Base-by-base conservation (phyloP, 1,140 invertebrate species). In the Dendrolimus kikuchii region DNA sequence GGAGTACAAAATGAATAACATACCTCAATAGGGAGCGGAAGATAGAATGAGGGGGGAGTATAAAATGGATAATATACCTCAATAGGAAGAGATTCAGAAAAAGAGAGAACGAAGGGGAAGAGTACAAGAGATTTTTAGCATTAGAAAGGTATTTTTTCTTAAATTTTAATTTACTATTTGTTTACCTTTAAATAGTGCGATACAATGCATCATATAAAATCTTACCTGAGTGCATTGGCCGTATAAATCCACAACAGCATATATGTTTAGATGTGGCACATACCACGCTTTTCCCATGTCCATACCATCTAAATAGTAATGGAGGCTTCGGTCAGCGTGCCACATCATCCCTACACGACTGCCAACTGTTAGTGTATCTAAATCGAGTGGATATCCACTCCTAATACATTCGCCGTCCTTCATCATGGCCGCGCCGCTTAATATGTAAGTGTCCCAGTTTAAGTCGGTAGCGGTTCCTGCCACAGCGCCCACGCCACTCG, bases 201-300 rank as follows among this genome's bases (percentile, higher is more conserved):
- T 9, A 8, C n/a, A 5, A 44, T 9, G 43, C 43, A 9, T 5
- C 6, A 2, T 44, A 8, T 8, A 44, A n/a, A 9, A 4, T 9
- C 5, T 36, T 48, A 98, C 96, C 90, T 98, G 95, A 23, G 95
- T 95, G 84, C 96, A 98, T 75, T 96, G 95, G 5, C 96, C 97
- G 77, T 98, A 98, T 7, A 98, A 89, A 88, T 98, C 96, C 40
- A 99, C 93, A 0, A 98, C 96, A n/a, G 95, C 96, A 88, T 95
- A 98, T 51, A 98, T 92, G 79, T 93, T 94, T 46, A 90, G 78
- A 43, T 96, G 94, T 41, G 96, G 90, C 60, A 94, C 93, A 36
- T 91, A 91, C 76, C 95, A 97, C 0, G 96, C 96, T 6, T 91
- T 88, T 4, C 96, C 96, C 89, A 96, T 95, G 77, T 98, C 95